These are phyloP conservation scores for Choreutis nemorana DNA, from an alignment of 2,888 invertebrate genomes.

Conservation along the genomic window DNA sequence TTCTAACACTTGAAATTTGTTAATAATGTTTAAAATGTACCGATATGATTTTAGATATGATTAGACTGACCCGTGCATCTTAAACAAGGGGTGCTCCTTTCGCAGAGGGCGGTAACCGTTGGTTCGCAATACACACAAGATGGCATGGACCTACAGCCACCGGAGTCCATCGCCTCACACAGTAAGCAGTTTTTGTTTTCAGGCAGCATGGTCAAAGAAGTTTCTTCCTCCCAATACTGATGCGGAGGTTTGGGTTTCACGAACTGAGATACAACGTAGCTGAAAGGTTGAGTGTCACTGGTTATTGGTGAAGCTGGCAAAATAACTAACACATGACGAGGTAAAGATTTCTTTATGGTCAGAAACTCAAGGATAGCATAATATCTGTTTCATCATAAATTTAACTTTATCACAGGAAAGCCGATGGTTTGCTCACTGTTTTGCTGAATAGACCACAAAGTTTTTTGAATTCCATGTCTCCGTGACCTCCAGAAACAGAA, in stretches of 20 bases:
- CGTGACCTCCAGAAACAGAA: neutral
- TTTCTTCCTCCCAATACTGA: conserved; percentile 56
- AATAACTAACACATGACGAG: too few relatives aligned
- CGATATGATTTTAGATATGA: neutral
- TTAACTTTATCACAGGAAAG: too few relatives aligned
- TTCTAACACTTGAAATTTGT: neutral
- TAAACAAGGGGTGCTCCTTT: conserved; percentile 45
- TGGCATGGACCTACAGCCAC: conserved; percentile 51
- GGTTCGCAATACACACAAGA: conserved; percentile 55
- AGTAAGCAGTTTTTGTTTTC: conserved; percentile 54
- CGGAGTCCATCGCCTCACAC: conserved; percentile 49
- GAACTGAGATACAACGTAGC: conserved; percentile 51
- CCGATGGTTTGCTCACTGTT: too few relatives aligned
- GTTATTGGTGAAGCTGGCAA: too few relatives aligned
- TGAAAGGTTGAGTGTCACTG: too few relatives aligned
- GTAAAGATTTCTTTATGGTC: too few relatives aligned
- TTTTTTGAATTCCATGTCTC: too few relatives aligned
- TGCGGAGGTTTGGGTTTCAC: conserved; percentile 50
- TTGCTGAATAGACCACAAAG: too few relatives aligned
- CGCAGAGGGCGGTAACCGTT: conserved; percentile 50
- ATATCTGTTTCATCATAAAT: too few relatives aligned
- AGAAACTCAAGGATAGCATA: too few relatives aligned
- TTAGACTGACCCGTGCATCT: conserved; percentile 36
- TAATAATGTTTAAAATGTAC: neutral
- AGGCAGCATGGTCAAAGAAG: conserved; percentile 34